Percentiles rank a stretch among this genome's conserved stretches.
These are phyloP conservation scores for Drosophila arizonae DNA, from an alignment of 1,140 invertebrate species.

Conservation along the genomic window DNA sequence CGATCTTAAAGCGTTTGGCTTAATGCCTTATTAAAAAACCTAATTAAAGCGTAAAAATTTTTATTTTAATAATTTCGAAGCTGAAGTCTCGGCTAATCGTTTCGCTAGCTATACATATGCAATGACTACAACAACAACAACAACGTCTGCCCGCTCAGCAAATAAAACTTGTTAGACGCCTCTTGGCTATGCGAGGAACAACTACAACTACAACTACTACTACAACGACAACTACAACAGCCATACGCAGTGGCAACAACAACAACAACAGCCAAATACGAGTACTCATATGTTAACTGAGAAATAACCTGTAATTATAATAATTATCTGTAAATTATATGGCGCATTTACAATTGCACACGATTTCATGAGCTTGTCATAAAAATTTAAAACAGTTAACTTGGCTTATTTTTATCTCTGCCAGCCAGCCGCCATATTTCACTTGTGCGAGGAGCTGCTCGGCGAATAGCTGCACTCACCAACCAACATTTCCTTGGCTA, in stretches of 20 bases:
- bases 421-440: constrained; percentile 31
- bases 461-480: constrained; percentile 3
- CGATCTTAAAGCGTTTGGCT: constrained; percentile 29
- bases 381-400: constrained; percentile 65
- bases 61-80: constrained; percentile 61
- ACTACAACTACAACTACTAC: constrained; percentile 13
- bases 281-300: constrained; percentile 68
- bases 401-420: constrained; percentile 57
- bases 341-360: constrained; percentile 77
- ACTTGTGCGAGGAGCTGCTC: constrained; percentile 9
- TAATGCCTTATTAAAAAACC: constrained; percentile 56
- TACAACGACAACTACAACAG: constrained; percentile 17
- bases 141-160: constrained; percentile 7
- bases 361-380: constrained; percentile 75
- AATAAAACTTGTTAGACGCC: constrained; percentile 40
- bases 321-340: constrained; percentile 81
- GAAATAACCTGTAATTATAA: constrained; percentile 79
- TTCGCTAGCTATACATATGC: constrained; percentile 38
- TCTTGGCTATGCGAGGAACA: constrained; percentile 1
- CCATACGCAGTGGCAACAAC: constrained; percentile 28
- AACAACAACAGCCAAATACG: constrained; percentile 19
- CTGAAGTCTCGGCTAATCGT: constrained; percentile 61
- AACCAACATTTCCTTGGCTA: constrained; percentile 7
- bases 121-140: constrained; percentile 27
- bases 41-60: constrained; percentile 63